phyloP scores from a whole-genome alignment of 1,140 invertebrate genomes.

The Tribolium madens region DNA sequence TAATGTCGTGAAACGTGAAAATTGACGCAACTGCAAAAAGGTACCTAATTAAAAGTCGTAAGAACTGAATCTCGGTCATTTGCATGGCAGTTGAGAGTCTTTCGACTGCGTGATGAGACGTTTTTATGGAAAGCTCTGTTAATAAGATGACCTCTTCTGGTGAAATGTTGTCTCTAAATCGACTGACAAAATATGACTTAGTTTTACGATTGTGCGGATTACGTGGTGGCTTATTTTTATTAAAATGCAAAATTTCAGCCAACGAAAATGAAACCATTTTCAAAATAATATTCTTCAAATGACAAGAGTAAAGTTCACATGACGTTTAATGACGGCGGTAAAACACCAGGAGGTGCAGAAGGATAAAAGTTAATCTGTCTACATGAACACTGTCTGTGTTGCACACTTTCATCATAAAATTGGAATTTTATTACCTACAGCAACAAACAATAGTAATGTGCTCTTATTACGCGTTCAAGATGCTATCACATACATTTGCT shows the following conservation, averaged over 20 bases:
- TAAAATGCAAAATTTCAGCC: neutral
- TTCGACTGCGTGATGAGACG: conserved; percentile 44
- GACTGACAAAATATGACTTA: neutral
- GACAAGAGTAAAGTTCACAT: neutral
- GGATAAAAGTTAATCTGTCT: neutral
- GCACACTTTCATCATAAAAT: neutral
- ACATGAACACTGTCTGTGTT: neutral
- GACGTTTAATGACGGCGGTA: neutral
- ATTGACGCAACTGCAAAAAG: conserved; percentile 38
- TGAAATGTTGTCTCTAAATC: conserved; percentile 30
- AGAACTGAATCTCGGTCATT: conserved; percentile 43
- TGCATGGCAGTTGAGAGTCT: conserved; percentile 40
- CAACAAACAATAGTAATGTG: neutral
- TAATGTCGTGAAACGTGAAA: conserved; percentile 29
- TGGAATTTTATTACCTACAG: neutral
- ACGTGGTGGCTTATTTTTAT: neutral
- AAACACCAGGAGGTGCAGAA: neutral
- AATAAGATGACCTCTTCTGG: conserved; percentile 47
- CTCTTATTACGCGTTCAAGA: neutral
- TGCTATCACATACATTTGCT: neutral
- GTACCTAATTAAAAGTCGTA: conserved; percentile 46
- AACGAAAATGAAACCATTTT: neutral
- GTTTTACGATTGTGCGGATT: conserved; percentile 44
- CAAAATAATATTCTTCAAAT: neutral
- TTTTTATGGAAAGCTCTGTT: conserved; percentile 49